Conservation (phyloP, 2,113 vertebrate species). For the Chaenogobius annularis region DNA sequence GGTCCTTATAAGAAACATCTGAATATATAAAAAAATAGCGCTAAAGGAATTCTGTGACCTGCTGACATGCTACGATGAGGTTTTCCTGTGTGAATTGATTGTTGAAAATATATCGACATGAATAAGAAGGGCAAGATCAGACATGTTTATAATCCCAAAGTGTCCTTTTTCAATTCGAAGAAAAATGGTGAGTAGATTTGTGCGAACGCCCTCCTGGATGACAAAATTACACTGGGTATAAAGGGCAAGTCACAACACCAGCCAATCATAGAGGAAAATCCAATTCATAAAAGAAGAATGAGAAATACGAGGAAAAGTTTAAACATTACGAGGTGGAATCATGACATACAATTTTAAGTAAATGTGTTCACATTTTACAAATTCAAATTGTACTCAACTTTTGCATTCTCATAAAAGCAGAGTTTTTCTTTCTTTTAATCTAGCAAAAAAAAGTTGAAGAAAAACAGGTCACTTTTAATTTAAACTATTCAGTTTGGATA, state of each 20-base stretch:
- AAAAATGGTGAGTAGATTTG: neutral
- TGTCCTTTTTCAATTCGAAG: neutral
- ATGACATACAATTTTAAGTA: neutral
- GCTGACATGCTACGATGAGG: constrained; percentile 7
- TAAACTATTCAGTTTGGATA: too few relatives aligned
- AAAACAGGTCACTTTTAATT: too few relatives aligned
- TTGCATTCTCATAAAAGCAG: too few relatives aligned
- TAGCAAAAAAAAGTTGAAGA: too few relatives aligned
- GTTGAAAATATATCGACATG: neutral
- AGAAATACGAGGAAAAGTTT: neutral
- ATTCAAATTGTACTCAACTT: too few relatives aligned
- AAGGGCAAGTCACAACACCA: constrained; percentile 1
- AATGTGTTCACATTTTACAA: neutral
- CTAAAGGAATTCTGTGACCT: too few relatives aligned
- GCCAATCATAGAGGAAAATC: neutral
- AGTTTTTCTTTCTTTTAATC: too few relatives aligned
- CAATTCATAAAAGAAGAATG: neutral
- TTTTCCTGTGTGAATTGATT: neutral
- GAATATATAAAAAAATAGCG: too few relatives aligned
- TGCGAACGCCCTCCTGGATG: neutral
- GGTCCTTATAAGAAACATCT: too few relatives aligned
- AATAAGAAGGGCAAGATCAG: constrained; percentile 9
- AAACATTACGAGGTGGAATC: neutral
- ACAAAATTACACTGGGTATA: neutral
- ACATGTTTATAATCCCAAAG: constrained; percentile 3